Evolutionary conservation across 2,888 invertebrate species (phyloP).

Genomic region (Desoria tigrina): DNA sequence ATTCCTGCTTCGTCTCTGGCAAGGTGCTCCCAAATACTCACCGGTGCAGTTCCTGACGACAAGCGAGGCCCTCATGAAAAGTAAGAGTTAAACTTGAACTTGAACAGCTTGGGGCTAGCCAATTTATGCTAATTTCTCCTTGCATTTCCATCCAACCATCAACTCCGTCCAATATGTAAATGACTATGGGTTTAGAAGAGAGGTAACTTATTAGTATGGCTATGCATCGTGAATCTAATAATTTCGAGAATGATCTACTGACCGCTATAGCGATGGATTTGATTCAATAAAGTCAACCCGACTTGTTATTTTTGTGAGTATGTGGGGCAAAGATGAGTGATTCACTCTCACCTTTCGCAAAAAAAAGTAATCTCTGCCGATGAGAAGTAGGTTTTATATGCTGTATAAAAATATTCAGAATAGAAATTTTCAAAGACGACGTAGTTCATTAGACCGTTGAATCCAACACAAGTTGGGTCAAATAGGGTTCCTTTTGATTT

Average conservation of each 20-base stretch:
- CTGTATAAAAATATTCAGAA: too few species aligned
- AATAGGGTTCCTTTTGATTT: slow-evolving; percentile 17
- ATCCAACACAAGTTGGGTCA: slow-evolving; percentile 19
- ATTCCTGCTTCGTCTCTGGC: too few species aligned
- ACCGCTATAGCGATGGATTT: too few species aligned
- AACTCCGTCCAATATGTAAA: neutral
- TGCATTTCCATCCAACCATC: neutral
- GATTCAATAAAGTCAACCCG: too few species aligned
- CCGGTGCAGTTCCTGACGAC: slow-evolving; percentile 17
- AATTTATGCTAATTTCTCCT: neutral
- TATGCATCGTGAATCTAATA: too few species aligned
- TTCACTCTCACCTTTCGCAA: too few species aligned
- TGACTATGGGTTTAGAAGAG: neutral
- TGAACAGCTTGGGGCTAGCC: slow-evolving; percentile 28
- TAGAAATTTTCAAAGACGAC: neutral
- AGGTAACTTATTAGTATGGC: neutral
- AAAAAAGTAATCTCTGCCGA: too few species aligned
- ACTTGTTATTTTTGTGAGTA: too few species aligned
- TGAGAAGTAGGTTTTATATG: too few species aligned
- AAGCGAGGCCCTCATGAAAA: too few species aligned
- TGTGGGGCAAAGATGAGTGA: too few species aligned
- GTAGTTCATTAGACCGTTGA: slow-evolving; percentile 14
- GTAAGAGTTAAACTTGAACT: slow-evolving; percentile 46
- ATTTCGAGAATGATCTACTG: too few species aligned
- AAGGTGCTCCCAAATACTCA: neutral